A percentile compares a stretch with the other conserved stretches of the same genome.
Evolutionary conservation across 1,140 invertebrate species (phyloP).

Genomic region (Lasaia peninsularis): DNA sequence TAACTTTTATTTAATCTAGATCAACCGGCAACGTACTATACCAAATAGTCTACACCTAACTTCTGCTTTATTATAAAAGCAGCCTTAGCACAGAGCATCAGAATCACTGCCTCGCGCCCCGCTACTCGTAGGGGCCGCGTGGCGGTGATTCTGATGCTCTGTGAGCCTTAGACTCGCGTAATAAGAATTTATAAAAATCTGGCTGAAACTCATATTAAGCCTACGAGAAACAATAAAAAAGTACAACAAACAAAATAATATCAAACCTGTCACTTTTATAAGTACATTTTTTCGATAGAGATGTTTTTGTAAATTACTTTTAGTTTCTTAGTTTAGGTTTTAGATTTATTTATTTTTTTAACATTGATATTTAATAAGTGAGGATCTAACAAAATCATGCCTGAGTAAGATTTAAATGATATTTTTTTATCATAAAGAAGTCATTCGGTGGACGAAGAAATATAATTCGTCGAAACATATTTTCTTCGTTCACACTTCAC

Average conservation of each 20-base stretch:
- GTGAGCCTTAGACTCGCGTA: no score
- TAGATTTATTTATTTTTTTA: slow-evolving; percentile 52
- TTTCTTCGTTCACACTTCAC: no score
- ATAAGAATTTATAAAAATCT: slow-evolving; percentile 1
- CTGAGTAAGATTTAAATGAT: slow-evolving; percentile 49
- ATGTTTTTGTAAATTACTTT: slow-evolving; percentile 66
- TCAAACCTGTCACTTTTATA: slow-evolving; percentile 47
- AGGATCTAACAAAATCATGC: slow-evolving; percentile 51
- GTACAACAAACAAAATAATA: slow-evolving; percentile 29
- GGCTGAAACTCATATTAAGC: slow-evolving; percentile 16
- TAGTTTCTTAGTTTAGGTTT: slow-evolving; percentile 56
- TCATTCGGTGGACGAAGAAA: no score
- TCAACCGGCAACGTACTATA: no score
- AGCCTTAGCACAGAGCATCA: no score
- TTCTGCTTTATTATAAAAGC: no score
- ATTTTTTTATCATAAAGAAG: slow-evolving; percentile 4
- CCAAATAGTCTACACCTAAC: no score
- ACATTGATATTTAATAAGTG: slow-evolving; percentile 33
- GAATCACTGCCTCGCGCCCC: no score
- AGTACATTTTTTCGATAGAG: slow-evolving; percentile 44
- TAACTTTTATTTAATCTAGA: no score
- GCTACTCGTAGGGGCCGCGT: no score
- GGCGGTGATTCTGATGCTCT: no score
- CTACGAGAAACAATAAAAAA: slow-evolving; percentile 29
- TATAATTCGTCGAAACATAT: no score